Percentiles rank a stretch among this genome's conserved stretches.
Conservation (phyloP, 2,888 invertebrate genomes). For the Lucinisca nassula region DNA sequence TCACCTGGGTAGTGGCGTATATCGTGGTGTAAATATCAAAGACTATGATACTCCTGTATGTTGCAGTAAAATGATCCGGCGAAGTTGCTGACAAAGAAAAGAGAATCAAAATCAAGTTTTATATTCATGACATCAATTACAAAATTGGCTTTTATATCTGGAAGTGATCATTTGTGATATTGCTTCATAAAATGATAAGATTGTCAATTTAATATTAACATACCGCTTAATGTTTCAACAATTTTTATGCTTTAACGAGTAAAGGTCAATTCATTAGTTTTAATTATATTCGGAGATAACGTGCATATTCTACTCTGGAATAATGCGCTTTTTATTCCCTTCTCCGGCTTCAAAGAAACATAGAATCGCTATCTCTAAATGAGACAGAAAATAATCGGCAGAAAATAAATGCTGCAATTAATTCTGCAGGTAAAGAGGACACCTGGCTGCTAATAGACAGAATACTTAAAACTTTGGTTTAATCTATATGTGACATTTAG, state of each 20-base stretch:
- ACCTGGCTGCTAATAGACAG: too few relatives aligned
- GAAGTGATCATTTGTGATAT: background rate
- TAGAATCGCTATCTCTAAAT: background rate
- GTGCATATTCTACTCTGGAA: background rate
- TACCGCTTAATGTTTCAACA: background rate
- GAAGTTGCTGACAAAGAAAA: too few relatives aligned
- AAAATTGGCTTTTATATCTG: background rate
- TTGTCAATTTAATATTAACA: background rate
- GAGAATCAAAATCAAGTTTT: too few relatives aligned
- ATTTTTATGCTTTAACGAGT: background rate
- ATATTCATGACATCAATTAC: too few relatives aligned
- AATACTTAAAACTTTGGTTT: too few relatives aligned
- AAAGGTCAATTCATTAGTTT: background rate
- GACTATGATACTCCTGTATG: too few relatives aligned
- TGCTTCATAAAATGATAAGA: background rate
- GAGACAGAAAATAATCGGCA: background rate
- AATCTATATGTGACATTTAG: too few relatives aligned
- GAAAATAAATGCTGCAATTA: background rate
- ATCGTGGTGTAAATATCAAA: too few relatives aligned
- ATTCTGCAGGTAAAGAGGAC: background rate
- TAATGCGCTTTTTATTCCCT: background rate
- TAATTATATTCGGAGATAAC: background rate
- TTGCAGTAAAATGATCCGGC: too few relatives aligned
- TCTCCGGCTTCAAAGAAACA: background rate
- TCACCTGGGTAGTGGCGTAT: too few relatives aligned